These are phyloP conservation scores for Byasa hedistus DNA, from an alignment of 2,888 invertebrate species.

Conservation along the genomic window DNA sequence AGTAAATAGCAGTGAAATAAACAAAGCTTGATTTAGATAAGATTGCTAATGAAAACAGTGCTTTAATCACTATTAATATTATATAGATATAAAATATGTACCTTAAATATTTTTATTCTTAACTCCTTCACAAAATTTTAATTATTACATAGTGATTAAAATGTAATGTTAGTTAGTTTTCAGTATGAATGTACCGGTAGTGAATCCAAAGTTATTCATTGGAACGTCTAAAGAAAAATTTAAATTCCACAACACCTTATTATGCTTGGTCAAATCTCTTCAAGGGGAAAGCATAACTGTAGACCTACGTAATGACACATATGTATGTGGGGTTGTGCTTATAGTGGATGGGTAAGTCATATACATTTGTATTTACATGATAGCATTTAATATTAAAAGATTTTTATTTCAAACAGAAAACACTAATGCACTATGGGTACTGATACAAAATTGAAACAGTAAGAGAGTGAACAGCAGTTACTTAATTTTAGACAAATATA, in stretches of 20 bases:
- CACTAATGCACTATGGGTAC: too few species aligned
- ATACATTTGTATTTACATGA: not conserved
- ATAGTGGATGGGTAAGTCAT: conserved; percentile 82
- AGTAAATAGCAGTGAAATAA: too few species aligned
- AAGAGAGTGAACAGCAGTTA: too few species aligned
- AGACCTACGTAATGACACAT: conserved; percentile 84
- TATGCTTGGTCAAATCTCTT: conserved; percentile 82
- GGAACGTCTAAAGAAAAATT: conserved; percentile 66
- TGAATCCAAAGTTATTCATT: conserved; percentile 48
- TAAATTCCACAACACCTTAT: conserved; percentile 79
- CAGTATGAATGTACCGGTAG: not conserved
- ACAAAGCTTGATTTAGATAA: too few species aligned
- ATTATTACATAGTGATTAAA: not conserved
- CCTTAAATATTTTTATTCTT: too few species aligned
- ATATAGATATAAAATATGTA: too few species aligned
- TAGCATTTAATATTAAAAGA: not conserved
- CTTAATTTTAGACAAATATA: too few species aligned
- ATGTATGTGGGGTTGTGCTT: conserved; percentile 80
- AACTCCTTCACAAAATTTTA: too few species aligned
- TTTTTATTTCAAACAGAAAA: not conserved
- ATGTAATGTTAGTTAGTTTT: conserved; percentile 1
- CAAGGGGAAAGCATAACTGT: conserved; percentile 81
- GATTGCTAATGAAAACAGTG: too few species aligned
- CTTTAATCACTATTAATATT: too few species aligned
- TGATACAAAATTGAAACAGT: too few species aligned